A percentile compares a stretch with the other conserved stretches of the same genome.
Evolutionary conservation across 1,140 invertebrate genomes (phyloP).

Genomic region (Muscidifurax raptorellus): DNA sequence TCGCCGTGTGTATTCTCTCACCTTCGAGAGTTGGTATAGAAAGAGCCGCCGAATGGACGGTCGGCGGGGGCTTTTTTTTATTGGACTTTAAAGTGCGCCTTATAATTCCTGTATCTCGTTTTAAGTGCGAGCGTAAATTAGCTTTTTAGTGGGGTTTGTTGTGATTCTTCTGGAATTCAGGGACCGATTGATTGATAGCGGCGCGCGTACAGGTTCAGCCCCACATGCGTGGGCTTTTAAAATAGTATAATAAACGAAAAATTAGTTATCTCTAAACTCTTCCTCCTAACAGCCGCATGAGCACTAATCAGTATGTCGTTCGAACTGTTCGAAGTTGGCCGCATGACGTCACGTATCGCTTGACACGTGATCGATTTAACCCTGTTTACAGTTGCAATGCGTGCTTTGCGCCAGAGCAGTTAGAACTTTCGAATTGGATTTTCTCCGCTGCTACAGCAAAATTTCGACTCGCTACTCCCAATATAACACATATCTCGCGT

Average conservation of each 20-base stretch:
- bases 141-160: not conserved
- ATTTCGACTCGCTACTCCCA: not conserved
- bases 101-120: not conserved
- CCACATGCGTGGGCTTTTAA: no score
- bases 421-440: conserved; percentile 32
- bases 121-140: not conserved
- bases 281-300: no score
- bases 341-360: conserved; percentile 4
- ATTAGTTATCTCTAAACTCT: no score
- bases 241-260: no score
- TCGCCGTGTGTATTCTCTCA: not conserved
- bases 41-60: not conserved
- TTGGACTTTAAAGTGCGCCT: not conserved
- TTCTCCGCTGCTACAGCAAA: not conserved
- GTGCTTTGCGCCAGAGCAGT: not conserved
- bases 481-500: not conserved
- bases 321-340: not conserved
- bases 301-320: not conserved
- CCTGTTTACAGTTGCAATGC: conserved; percentile 34
- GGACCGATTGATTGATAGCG: not conserved
- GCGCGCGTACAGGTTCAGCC: no score
- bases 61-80: not conserved
- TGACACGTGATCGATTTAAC: conserved; percentile 30
- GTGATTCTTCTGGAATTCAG: not conserved
- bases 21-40: not conserved